Evolutionary conservation across 2,888 invertebrate genomes (phyloP).

Genomic region (Phengaris arion): DNA sequence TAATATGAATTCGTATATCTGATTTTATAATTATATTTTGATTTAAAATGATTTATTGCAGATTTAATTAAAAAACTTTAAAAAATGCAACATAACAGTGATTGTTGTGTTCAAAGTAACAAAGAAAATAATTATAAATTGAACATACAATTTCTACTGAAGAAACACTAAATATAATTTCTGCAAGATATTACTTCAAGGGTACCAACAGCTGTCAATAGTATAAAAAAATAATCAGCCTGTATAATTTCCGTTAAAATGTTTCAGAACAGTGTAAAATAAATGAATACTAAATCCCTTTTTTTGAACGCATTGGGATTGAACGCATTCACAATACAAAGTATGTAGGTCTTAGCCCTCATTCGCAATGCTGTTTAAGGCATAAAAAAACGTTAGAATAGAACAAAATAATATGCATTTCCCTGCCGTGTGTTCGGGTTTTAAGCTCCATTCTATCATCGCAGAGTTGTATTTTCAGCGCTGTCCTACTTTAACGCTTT

Average conservation of each 20-base stretch:
- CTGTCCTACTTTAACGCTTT: too few species aligned
- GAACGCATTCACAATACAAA: not conserved
- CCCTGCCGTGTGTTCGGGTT: too few species aligned
- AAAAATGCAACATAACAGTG: not conserved
- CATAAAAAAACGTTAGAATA: not conserved
- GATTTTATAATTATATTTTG: not conserved
- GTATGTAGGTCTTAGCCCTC: not conserved
- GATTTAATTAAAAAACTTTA: not conserved
- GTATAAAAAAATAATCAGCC: not conserved
- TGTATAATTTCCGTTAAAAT: not conserved
- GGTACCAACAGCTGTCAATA: not conserved
- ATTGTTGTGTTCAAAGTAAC: not conserved
- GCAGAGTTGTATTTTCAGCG: too few species aligned
- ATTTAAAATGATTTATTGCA: slow-evolving; percentile 2
- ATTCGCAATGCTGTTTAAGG: not conserved
- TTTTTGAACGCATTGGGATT: not conserved
- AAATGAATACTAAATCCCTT: not conserved
- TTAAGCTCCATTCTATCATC: too few species aligned
- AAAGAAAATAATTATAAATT: not conserved
- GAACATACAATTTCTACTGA: not conserved
- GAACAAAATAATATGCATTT: too few species aligned
- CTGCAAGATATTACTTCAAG: not conserved
- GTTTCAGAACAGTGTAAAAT: not conserved
- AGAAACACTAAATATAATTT: not conserved
- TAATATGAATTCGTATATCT: not conserved